Evolutionary conservation across 2,113 vertebrate genomes (phyloP), one percentile per base, ranked within the genome.

Genomic region (Zingel zingel): DNA sequence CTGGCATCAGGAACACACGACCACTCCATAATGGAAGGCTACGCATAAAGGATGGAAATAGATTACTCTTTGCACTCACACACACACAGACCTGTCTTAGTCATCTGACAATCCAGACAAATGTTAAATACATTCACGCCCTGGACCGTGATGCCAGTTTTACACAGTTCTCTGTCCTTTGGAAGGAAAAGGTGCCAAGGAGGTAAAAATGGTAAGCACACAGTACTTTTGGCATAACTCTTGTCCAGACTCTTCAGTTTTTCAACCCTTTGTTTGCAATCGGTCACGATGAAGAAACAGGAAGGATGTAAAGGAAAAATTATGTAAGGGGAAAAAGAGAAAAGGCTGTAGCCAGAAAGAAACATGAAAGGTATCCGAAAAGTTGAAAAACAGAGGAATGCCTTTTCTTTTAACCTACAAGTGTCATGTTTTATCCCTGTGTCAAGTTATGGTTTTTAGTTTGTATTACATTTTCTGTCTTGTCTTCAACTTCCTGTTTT

Each of bases 191-290:
- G 43, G 23, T 74, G 64, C 68, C 80, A 53, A 59, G 45, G 18
- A 23, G 77, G 21, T 3, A 19, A 45, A 43, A 74, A 59, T 39
- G 21, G 21, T 83, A 21, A 82, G 59, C 36, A 25, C 64, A 23
- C n/a, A 62, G 74, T 47, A n/a, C 15, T 59, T 53, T 79, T 87
- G 72, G 71, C 82, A 57, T 39, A 8, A 27, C 56, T 69, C 15
- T 30, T 43, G 27, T 59, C 61, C 56, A 62, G n/a, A 21, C 66
- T 63, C 53, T 77, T 76, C 64, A 62, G 23, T 75, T 69, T 47
- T 73, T 53, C 67, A 68, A 14, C n/a, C 63, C 45, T 81, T 65
- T 85, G 82, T 86, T 88, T 82, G 58, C 54, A 58, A 21, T 50
- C 36, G 43, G 43, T 66, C 54, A 23, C 58, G 56, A 45, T 0